Evolutionary conservation across 2,888 invertebrate genomes (phyloP).

Genomic region (Leptopilina myrica): DNA sequence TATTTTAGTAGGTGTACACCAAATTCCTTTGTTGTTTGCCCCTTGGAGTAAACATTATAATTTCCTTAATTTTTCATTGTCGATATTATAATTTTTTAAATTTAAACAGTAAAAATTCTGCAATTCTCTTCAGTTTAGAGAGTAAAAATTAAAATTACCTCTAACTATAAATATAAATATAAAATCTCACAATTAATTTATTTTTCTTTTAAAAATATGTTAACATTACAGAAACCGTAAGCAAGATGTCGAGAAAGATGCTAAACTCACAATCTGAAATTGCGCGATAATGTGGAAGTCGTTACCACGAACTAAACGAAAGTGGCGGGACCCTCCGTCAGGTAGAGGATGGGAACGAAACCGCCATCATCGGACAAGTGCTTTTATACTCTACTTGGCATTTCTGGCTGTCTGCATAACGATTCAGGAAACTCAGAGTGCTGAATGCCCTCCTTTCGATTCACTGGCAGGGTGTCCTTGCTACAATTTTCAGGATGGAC

Average conservation of each 20-base stretch:
- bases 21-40: too few relatives aligned
- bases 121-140: too few relatives aligned
- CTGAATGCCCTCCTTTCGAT: slow-evolving; percentile 85
- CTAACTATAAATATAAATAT: too few relatives aligned
- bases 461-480: slow-evolving; percentile 92
- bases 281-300: slow-evolving; percentile 74
- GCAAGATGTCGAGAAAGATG: slow-evolving; percentile 60
- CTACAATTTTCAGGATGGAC: slow-evolving; percentile 94
- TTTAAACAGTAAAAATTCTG: too few relatives aligned
- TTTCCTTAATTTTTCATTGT: too few relatives aligned
- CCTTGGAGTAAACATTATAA: too few relatives aligned
- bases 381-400: slow-evolving; percentile 65
- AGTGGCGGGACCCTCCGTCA: slow-evolving; percentile 68
- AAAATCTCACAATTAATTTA: too few relatives aligned
- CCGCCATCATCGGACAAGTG: slow-evolving; percentile 51
- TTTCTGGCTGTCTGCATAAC: slow-evolving; percentile 69
- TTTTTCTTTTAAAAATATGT: neutral
- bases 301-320: slow-evolving; percentile 73
- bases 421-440: slow-evolving; percentile 68
- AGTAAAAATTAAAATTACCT: too few relatives aligned
- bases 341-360: slow-evolving; percentile 52
- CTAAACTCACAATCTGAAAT: slow-evolving; percentile 61
- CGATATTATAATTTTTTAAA: too few relatives aligned
- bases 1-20: too few relatives aligned
- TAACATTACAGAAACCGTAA: slow-evolving; percentile 5